These are phyloP conservation scores for Macrobrachium nipponense DNA, from an alignment of 1,140 invertebrate genomes.

Conservation along the genomic window DNA sequence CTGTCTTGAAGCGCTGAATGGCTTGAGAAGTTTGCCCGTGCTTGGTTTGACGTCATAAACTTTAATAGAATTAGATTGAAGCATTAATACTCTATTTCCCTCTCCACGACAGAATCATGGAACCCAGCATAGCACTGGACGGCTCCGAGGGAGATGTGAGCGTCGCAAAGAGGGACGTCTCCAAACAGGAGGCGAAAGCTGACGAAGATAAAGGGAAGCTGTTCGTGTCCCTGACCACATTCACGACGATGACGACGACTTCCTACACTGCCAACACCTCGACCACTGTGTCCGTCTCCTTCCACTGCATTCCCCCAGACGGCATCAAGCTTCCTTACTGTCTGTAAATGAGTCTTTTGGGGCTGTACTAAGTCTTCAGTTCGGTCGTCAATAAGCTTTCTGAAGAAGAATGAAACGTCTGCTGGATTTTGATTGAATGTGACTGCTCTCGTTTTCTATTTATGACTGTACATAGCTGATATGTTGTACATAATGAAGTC, in stretches of 20 bases:
- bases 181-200: neutral
- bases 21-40: no score
- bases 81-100: neutral
- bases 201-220: neutral
- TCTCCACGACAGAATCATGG: neutral
- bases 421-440: no score
- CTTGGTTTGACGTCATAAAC: no score
- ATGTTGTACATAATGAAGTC: no score
- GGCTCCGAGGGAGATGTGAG: neutral
- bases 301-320: constrained; percentile 12
- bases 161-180: neutral
- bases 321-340: neutral
- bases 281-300: constrained; percentile 3
- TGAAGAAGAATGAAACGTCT: no score
- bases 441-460: no score
- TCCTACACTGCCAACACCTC: neutral
- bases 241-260: neutral
- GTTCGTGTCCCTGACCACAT: neutral
- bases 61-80: no score
- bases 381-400: no score
- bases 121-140: neutral
- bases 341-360: neutral
- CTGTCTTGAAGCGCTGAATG: no score
- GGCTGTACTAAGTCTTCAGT: no score
- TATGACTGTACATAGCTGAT: no score